phyloP scores from a whole-genome alignment of 2,113 vertebrate genomes.

The Thamnophis sirtalis region DNA sequence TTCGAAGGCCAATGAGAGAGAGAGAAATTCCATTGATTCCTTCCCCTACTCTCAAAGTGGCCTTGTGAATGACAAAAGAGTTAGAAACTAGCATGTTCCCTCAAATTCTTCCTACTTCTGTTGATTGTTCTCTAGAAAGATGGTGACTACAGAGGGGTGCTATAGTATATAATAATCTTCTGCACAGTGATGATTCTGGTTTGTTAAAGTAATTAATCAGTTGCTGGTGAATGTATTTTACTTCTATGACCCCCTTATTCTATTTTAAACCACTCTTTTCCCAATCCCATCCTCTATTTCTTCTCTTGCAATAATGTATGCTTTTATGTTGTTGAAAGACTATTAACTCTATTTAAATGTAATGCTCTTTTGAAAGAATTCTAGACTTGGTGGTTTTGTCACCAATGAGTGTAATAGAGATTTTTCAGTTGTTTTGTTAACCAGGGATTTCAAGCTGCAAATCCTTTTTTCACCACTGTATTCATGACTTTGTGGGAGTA shows the following conservation, averaged over 20 bases:
- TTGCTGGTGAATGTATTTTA: not conserved
- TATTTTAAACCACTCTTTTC: not conserved
- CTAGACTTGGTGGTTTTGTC: not conserved
- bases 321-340: not conserved
- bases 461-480: not conserved
- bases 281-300: not conserved
- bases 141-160: not conserved
- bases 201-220: not conserved
- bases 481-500: not conserved
- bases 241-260: not conserved
- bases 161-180: not conserved
- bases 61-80: not conserved
- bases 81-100: not conserved
- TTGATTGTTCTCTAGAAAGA: not conserved
- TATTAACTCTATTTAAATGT: not conserved
- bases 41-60: not conserved
- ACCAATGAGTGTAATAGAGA: not conserved
- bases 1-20: rapidly evolving
- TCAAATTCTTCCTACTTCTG: not conserved
- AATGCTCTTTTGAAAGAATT: not conserved
- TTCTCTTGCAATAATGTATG: not conserved
- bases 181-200: not conserved
- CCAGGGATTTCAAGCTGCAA: not conserved
- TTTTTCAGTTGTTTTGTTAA: not conserved
- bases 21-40: not conserved